Percentiles rank a stretch among this genome's conserved stretches.
phyloP scores from a whole-genome alignment of 2,797 vertebrate species.

The Gadopsis bispinosus region DNA sequence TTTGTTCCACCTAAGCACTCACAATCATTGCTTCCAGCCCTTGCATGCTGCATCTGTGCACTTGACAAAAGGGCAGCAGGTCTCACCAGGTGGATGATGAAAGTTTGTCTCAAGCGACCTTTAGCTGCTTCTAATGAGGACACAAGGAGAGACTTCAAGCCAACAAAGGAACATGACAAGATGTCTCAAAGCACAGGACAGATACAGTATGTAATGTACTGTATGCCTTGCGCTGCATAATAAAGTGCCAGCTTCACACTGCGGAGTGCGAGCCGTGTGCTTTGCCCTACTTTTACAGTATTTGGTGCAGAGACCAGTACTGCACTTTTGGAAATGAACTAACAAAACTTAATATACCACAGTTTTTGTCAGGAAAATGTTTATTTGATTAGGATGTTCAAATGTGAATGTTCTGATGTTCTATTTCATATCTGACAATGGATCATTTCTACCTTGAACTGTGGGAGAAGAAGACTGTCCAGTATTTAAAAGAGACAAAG shows the following conservation, averaged over 20 bases:
- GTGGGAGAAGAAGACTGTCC: constrained; percentile 17
- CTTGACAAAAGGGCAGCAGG: constrained; percentile 4
- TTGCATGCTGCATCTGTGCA: not conserved
- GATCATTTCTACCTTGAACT: constrained; percentile 15
- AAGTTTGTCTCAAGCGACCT: constrained; percentile 49
- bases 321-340: not conserved
- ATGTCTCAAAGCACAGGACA: constrained; percentile 49
- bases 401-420: constrained; percentile 2
- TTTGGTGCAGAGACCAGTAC: constrained; percentile 32
- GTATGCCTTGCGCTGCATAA: constrained; percentile 44
- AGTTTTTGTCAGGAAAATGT: not conserved
- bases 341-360: not conserved
- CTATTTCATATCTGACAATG: constrained; percentile 22
- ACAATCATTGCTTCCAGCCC: not conserved
- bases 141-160: constrained; percentile 44
- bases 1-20: not conserved
- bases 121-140: constrained; percentile 60
- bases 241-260: constrained; percentile 43
- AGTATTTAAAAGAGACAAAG: constrained; percentile 42
- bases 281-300: constrained; percentile 63
- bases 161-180: constrained; percentile 45
- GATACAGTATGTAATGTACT: constrained; percentile 10
- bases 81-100: constrained; percentile 20
- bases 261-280: constrained; percentile 32
- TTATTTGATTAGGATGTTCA: not conserved